These are phyloP conservation scores for Brenthis daphne DNA, from an alignment of 2,888 invertebrate genomes.

Conservation along the genomic window DNA sequence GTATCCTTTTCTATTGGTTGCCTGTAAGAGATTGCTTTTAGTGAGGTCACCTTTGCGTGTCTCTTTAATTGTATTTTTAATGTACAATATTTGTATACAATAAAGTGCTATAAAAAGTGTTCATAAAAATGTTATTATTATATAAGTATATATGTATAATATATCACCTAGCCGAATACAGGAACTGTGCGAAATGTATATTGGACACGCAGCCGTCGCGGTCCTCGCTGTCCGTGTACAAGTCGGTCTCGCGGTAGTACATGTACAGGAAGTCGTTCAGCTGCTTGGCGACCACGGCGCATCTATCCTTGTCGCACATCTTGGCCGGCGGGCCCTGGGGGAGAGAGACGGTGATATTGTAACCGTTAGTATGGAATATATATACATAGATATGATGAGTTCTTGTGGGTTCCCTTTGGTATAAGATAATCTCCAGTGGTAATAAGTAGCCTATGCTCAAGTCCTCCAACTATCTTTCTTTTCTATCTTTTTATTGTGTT, in stretches of 20 bases:
- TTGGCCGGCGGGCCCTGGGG: constrained; percentile 86
- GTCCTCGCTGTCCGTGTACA: constrained; percentile 87
- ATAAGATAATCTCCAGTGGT: too few species aligned
- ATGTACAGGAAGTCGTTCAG: constrained; percentile 91
- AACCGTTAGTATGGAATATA: not conserved
- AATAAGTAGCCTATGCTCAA: too few species aligned
- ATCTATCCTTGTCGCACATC: constrained; percentile 89
- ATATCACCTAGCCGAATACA: constrained; percentile 69
- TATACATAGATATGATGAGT: not conserved
- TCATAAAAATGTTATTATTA: too few species aligned
- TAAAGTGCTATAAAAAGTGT: too few species aligned
- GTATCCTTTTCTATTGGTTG: too few species aligned
- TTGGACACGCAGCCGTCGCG: constrained; percentile 76
- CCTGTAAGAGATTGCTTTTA: too few species aligned
- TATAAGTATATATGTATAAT: too few species aligned
- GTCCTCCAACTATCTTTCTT: too few species aligned
- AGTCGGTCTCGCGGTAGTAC: constrained; percentile 91
- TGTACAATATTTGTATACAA: too few species aligned
- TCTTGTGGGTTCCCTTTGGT: not conserved
- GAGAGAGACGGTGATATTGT: constrained; percentile 32
- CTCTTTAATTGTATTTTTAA: too few species aligned
- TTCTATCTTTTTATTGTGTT: too few species aligned
- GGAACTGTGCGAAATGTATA: constrained; percentile 76
- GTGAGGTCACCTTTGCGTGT: too few species aligned
- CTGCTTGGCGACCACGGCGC: constrained; percentile 92